A percentile compares a stretch with the other conserved stretches of the same genome.
Evolutionary conservation across 2,113 vertebrate species (phyloP).

Genomic region (Percina caprodes): DNA sequence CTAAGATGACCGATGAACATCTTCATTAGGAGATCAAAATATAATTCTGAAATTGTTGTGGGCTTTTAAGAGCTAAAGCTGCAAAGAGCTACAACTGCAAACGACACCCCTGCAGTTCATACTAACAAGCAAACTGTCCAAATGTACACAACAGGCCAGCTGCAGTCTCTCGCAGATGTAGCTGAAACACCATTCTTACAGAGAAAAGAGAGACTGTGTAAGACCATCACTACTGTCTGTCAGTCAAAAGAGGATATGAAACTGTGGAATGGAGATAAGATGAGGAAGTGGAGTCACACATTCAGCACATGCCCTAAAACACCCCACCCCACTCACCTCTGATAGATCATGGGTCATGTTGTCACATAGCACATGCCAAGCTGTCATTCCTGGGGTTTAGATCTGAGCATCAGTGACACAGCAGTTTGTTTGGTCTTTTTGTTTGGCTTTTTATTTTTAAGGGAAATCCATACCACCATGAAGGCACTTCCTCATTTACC

Average conservation of each 20-base stretch:
- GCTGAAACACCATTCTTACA: constrained; percentile 16
- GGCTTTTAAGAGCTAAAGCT: not conserved
- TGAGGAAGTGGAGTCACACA: constrained; percentile 82
- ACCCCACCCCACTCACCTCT: constrained; percentile 72
- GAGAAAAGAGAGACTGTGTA: constrained; percentile 19
- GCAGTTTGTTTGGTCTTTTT: not conserved
- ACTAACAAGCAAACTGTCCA: constrained; percentile 36
- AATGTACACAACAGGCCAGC: constrained; percentile 34
- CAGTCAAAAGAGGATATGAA: constrained; percentile 79
- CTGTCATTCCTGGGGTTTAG: constrained; percentile 54
- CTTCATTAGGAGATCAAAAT: not conserved
- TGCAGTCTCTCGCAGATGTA: constrained; percentile 37
- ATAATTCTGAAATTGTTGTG: not conserved
- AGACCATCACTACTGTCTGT: constrained; percentile 44
- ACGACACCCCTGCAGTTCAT: constrained; percentile 28
- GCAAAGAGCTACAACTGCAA: not conserved
- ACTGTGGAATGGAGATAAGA: constrained; percentile 55
- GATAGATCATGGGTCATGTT: constrained; percentile 75
- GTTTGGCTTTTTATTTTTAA: not conserved
- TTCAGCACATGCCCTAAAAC: constrained; percentile 73
- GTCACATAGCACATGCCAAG: constrained; percentile 69
- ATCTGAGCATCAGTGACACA: not conserved
- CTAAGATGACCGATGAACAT: not conserved
- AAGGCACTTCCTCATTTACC: constrained; percentile 16
- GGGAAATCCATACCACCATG: constrained; percentile 1